These are phyloP conservation scores for Caranx melampygus DNA, from an alignment of 2,113 vertebrate genomes.

Conservation along the genomic window DNA sequence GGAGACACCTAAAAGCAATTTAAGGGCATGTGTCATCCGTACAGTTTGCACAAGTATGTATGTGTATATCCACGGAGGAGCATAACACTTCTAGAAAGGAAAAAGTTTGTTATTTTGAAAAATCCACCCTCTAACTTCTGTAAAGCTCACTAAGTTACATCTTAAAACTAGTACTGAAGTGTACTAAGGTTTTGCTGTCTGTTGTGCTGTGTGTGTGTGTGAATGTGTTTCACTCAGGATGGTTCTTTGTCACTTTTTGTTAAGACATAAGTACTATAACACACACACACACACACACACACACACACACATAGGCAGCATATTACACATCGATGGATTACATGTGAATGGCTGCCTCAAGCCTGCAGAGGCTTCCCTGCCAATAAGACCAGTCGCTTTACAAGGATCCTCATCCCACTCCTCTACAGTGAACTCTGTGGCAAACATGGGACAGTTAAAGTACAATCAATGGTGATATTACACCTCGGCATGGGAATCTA, in stretches of 20 bases:
- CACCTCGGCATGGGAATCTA: constrained; percentile 68
- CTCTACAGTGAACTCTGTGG: constrained; percentile 48
- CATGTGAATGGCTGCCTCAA: constrained; percentile 39
- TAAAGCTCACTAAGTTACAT: neutral
- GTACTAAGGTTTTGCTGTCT: too few relatives aligned
- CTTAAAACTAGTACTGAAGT: neutral
- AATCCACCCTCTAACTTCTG: neutral
- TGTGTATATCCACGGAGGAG: neutral
- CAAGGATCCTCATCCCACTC: constrained; percentile 48
- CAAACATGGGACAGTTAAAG: constrained; percentile 65
- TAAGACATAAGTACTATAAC: neutral
- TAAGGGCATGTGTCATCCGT: neutral
- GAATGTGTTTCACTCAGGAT: neutral
- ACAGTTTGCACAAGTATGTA: neutral
- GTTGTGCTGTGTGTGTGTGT: neutral
- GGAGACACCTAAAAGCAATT: constrained; percentile 38
- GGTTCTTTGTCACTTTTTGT: neutral
- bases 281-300: neutral
- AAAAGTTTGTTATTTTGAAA: neutral
- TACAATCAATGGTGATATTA: constrained; percentile 78
- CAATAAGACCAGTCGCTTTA: constrained; percentile 55
- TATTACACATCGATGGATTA: constrained; percentile 8
- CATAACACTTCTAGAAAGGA: neutral
- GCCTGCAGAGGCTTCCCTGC: constrained; percentile 34
- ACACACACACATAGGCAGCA: constrained; percentile 5